Evolutionary conservation across 2,888 invertebrate species (phyloP), one percentile per base, ranked within the genome.

Genomic region (Dicyrtomina minuta): DNA sequence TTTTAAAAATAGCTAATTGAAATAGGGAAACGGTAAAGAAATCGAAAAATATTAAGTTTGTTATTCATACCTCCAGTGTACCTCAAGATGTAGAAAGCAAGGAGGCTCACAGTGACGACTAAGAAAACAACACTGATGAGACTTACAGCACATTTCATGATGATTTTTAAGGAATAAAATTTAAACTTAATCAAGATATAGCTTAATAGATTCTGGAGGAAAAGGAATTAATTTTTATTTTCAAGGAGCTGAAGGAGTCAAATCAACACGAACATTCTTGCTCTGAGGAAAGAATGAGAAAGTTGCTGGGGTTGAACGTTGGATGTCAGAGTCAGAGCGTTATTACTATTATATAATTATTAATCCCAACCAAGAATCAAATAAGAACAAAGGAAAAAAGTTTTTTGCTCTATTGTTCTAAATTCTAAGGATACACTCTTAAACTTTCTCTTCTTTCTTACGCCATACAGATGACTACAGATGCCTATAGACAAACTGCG

Each of bases 81-180:
- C 66, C 58, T 67, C 46, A 74, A 66, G 39, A 74, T 71, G 67
- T 58, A 68, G 15, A 74, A n/a, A 10, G 72, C 74, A 20, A 66
- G 26, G n/a, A 60, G 56, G 15, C 73, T 68, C 13, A 75, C 68
- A 13, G 58, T 60, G 20, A 68, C 56, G 2, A 71, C 62, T 12
- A 75, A 26, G n/a, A 70, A 58, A n/a, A 74, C 43, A 15, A 74
- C 73, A 33, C 69, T 72, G 24, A 74, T 59, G 65, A 75, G 74
- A 61, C 75, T 75, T 22, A 71, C 67, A 27, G 75, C 70, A 67
- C 75, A 74, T 51, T 73, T 58, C 74, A 75, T 74, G 17, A n/a
- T 58, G 66, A 58, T 17, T 4, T 46, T n/a, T n/a, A n/a, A n/a
- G n/a, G n/a, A n/a, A n/a, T n/a, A n/a, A n/a, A n/a, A n/a, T n/a